phyloP scores from a whole-genome alignment of 2,888 invertebrate species.

The Coelopa pilipes region DNA sequence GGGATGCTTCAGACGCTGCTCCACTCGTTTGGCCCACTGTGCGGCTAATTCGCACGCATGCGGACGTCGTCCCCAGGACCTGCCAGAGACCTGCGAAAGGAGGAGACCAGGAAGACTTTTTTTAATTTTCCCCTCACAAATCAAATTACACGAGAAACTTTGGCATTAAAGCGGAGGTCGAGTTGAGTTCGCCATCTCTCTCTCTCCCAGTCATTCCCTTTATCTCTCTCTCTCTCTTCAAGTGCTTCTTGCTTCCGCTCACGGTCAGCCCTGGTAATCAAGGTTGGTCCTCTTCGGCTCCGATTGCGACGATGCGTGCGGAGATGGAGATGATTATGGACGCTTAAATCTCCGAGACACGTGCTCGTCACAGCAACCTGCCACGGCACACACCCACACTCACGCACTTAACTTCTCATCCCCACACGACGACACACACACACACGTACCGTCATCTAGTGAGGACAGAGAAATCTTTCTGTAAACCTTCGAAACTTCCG shows the following conservation, averaged over 20 bases:
- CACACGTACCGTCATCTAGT: not conserved
- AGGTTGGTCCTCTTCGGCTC: not conserved
- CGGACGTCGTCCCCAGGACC: conserved; percentile 16
- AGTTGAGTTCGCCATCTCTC: no score
- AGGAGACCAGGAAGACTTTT: not conserved
- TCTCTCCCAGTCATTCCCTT: no score
- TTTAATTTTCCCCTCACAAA: conserved; percentile 14
- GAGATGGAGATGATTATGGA: not conserved
- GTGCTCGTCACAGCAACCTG: conserved; percentile 23
- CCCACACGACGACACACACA: not conserved
- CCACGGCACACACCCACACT: not conserved
- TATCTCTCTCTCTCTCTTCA: no score
- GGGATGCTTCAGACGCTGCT: no score
- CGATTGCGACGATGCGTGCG: not conserved
- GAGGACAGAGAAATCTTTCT: not conserved
- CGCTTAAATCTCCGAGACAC: conserved; percentile 14
- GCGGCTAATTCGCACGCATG: not conserved
- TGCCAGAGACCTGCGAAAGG: no score
- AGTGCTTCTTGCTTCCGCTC: not conserved
- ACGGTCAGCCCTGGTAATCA: not conserved
- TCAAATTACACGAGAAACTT: conserved; percentile 17
- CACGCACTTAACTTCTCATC: not conserved
- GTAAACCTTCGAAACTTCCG: not conserved
- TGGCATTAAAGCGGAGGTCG: conserved; percentile 5
- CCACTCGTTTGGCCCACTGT: conserved; percentile 10